Base-by-base conservation (phyloP, 2,888 invertebrate species). In the Agriopis aurantiaria region DNA sequence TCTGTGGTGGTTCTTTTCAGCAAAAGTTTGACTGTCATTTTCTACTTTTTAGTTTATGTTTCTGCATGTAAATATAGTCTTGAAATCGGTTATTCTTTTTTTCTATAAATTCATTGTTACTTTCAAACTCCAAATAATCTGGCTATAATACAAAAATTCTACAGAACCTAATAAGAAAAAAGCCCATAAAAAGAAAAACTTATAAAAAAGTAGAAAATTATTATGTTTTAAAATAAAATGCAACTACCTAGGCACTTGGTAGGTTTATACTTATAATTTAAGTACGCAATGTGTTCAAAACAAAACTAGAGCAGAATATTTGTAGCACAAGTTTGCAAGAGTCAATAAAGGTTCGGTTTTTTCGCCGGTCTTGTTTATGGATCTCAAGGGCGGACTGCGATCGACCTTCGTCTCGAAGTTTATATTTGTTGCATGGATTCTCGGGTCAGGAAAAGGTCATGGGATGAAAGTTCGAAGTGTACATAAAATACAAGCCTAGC, bases 341-440 rank as follows among this genome's bases (percentile, higher is more conserved):
- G 41, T 61, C 17, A 61, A 51, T 46, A 52, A 57, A 48, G 59
- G 43, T 45, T 57, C 14, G 45, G 14, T 58, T 63, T 43, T 59
- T 41, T 33, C 43, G 17, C 5, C 46, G 11, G 55, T 45, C 11
- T 56, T 56, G 60, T 65, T 69, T 65, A 69, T 65, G 58, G n/a
- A 52, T 43, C 59, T 68, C 64, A 59, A 58, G 58, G 59, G 55
- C 64, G 53, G 53, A 33, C 52, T 12, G 48, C 43, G n/a, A 58
- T 59, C 68, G 63, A 68, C 63, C 64, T 64, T 63, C 68, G 53
- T 48, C 51, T 48, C 63, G 17, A 52, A 33, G 41, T 64, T 64
- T 58, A 55, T 58, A 58, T 68, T 68, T 64, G 57, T 58, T 58
- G 51, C 51, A 52, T 63, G n/a, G 53, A 60, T 53, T 41, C 12